phyloP scores from a whole-genome alignment of 2,888 invertebrate species.

The Frankliniella fusca region DNA sequence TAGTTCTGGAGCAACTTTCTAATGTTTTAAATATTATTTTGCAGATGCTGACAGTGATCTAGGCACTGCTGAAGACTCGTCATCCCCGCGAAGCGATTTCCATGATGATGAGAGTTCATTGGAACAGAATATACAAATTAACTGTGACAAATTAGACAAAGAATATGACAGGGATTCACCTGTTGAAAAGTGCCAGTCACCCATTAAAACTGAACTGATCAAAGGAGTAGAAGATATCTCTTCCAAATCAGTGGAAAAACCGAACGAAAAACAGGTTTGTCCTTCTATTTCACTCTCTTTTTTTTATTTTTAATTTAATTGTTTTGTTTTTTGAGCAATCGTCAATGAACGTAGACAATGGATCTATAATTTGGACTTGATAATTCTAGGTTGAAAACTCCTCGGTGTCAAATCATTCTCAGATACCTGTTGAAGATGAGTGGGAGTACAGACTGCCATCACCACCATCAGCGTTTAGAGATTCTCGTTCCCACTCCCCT shows the following conservation, averaged over 20 bases:
- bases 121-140: background rate
- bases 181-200: background rate
- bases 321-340: background rate
- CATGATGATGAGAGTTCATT: background rate
- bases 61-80: background rate
- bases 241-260: background rate
- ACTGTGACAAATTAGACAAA: background rate
- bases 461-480: constrained; percentile 55
- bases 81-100: background rate
- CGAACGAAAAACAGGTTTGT: background rate
- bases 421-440: constrained; percentile 36
- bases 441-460: constrained; percentile 59
- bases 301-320: background rate
- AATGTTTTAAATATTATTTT: background rate
- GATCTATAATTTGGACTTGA: no score
- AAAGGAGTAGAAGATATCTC: background rate
- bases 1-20: background rate
- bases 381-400: no score
- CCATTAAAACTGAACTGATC: background rate
- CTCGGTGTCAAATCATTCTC: background rate
- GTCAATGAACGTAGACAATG: background rate
- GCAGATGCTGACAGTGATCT: constrained; percentile 18
- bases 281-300: background rate
- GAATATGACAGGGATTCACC: background rate
- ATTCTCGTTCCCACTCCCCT: constrained; percentile 44